Base-by-base conservation (phyloP, 2,113 vertebrate species). In the Glaucomys volans region DNA sequence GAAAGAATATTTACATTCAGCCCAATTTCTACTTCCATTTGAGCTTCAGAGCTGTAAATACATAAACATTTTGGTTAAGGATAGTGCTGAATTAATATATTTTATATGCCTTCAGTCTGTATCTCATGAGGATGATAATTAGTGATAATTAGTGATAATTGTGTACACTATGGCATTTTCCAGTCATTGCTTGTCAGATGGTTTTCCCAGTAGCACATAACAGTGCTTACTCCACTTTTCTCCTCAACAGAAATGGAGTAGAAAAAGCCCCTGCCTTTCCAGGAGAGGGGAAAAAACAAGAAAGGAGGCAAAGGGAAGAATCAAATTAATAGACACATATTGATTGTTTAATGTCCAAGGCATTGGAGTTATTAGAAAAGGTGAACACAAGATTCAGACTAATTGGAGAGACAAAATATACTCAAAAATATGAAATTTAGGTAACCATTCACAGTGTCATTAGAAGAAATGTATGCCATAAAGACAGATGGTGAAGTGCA, bases 1-100 rank as follows among this genome's bases (percentile, higher is more conserved):
- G 35, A 86, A 86, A 74, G 69, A 75, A 69, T 86, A 18, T 62
- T 90, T 18, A n/a, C 22, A 59, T 37, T 85, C 71, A 77, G 8
- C 16, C 75, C 81, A 76, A 75, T 96, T 90, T 81, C 35, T 17
- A 16, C 35, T 92, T 94, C 24, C 40, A 16, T 28, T 95, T 85
- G 28, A 35, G 6, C 22, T 95, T 9, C 32, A 83, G 28, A 91
- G 37, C 74, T 75, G 37, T 50, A 80, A 95, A 69, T 42, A 92
- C n/a, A 44, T 66, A 85, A 75, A 62, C 50, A 75, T 79, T 91
- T 81, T 86, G 35, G 83, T 32, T 74, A 10, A 42, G 11, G 47
- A 71, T 35, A 90, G 18, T 30, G 7, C 71, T 69, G 47, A 35
- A 52, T 87, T 87, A 82, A 69, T 76, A 83, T 18, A 44, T 57